These are phyloP conservation scores for Sceloporus undulatus DNA, from an alignment of 2,113 vertebrate species.

Conservation along the genomic window DNA sequence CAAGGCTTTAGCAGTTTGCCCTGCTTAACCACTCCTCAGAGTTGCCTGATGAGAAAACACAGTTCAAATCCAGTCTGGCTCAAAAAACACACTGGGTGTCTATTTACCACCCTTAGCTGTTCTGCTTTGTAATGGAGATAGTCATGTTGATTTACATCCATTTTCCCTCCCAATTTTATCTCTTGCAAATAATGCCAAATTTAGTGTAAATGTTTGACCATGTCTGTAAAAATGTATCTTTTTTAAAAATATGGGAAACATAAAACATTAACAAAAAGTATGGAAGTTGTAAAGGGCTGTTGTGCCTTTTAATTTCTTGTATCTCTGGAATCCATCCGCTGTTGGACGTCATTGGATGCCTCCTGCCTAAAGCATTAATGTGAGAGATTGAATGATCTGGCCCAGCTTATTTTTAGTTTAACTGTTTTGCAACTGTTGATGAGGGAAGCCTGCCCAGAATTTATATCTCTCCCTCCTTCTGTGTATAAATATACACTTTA, in stretches of 20 bases:
- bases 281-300: background rate
- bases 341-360: slow-evolving; percentile 34
- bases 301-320: slow-evolving; percentile 17
- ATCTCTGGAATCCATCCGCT: slow-evolving; percentile 56
- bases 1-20: background rate
- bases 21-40: background rate
- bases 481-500: slow-evolving; percentile 42
- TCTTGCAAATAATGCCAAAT: background rate
- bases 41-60: background rate
- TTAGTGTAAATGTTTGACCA: background rate
- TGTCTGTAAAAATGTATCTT: background rate
- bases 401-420: slow-evolving; percentile 71
- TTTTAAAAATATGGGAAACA: slow-evolving; percentile 9
- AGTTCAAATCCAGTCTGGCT: background rate
- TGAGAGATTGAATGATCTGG: slow-evolving; percentile 61
- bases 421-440: slow-evolving; percentile 70
- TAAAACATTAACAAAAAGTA: background rate
- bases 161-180: background rate
- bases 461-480: slow-evolving; percentile 22
- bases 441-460: slow-evolving; percentile 67
- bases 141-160: background rate
- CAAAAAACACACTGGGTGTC: background rate
- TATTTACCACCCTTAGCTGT: background rate
- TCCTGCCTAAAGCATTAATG: slow-evolving; percentile 56
- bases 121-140: background rate